Base-by-base conservation (phyloP, 2,113 vertebrate species). In the Aphelocoma coerulescens region DNA sequence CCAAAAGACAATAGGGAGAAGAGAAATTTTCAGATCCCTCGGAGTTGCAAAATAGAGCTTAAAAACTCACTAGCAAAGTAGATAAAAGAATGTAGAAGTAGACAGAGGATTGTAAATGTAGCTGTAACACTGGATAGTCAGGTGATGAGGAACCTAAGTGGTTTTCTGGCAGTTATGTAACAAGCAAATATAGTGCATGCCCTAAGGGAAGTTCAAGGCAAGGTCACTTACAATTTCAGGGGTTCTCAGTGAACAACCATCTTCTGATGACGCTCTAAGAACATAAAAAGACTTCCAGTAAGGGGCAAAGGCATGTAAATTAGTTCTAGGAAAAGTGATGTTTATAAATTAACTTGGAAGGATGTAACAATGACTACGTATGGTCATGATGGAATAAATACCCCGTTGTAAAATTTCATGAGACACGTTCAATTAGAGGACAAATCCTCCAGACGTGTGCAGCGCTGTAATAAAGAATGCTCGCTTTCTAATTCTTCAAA, bases 341-440 rank as follows among this genome's bases (percentile, higher is more conserved):
- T 17, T 58, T 67, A 66, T 30, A 21, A 17, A 67, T 30, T 58
- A 75, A 13, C 9, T 24, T 49, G 43, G 16, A 41, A 85, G 8
- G 16, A 58, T 49, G 32, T 26, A 43, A 16, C 14, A 76, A 27
- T 26, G 20, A 32, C 44, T 17, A 17, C 5, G 4, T 32, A 58
- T 4, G 4, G 35, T 32, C 30, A 66, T 13, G 17, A 51, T 14
- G 16, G 13, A 67, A 58, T 26, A 67, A 85, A 85, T 7, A 35
- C 1, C 20, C 7, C 0, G 0, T 17, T 35, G 32, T 17, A 67
- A 67, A 67, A 67, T 49, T 58, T 35, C 52, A 75, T 9, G 0
- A 51, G 35, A 67, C 8, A 43, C 8, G 32, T 35, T 43, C 30
- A 49, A 4, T 26, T 49, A 30, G 19, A 58, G 16, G 10, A 57